Conservation (phyloP, 92 coral and sea anemone species). For the Palythoa grandis region DNA sequence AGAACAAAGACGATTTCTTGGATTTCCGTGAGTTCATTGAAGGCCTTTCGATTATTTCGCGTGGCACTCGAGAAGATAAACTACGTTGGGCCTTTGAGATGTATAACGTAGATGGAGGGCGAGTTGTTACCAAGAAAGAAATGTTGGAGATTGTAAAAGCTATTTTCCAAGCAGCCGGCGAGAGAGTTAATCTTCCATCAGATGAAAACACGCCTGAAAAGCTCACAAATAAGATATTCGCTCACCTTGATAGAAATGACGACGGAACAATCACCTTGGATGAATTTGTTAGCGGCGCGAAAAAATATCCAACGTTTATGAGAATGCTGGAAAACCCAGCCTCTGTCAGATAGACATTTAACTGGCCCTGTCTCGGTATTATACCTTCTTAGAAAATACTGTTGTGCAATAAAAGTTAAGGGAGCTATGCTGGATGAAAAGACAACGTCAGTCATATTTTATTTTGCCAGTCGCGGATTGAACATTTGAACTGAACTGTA, state of each 20-base stretch:
- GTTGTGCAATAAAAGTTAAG: neutral
- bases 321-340: slow-evolving; percentile 89
- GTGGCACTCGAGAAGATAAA: slow-evolving; percentile 91
- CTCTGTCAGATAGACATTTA: slow-evolving; percentile 53
- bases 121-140: slow-evolving; percentile 79
- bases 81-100: slow-evolving; percentile 99
- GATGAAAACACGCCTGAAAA: slow-evolving; percentile 97
- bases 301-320: slow-evolving; percentile 93
- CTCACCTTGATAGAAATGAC: slow-evolving; percentile 84
- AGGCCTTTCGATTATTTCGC: slow-evolving; percentile 93
- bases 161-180: slow-evolving; percentile 92
- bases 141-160: slow-evolving; percentile 95
- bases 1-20: slow-evolving; percentile 93
- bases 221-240: slow-evolving; percentile 91
- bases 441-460: no score
- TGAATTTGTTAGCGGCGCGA: slow-evolving; percentile 92
- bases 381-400: neutral
- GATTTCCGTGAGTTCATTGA: slow-evolving; percentile 94
- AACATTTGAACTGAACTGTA: neutral
- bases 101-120: slow-evolving; percentile 95
- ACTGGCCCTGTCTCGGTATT: neutral
- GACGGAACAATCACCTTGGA: slow-evolving; percentile 88
- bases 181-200: slow-evolving; percentile 70
- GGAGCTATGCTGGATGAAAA: neutral
- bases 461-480: no score